Conservation (phyloP, 2,888 invertebrate genomes). For the Spisula subtruncata region DNA sequence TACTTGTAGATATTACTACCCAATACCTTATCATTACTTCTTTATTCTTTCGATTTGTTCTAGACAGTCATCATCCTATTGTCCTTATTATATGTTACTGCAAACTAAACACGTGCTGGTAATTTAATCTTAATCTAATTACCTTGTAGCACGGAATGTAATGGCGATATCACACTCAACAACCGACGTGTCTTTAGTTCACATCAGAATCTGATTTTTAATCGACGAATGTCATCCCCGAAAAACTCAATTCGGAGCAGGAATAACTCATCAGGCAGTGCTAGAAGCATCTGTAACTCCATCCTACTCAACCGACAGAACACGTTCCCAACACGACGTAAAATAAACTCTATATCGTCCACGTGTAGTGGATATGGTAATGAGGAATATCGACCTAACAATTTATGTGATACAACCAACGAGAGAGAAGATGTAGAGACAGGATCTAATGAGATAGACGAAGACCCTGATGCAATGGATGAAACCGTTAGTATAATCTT, state of each 20-base stretch:
- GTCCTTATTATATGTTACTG: too few species aligned
- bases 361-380: conserved; percentile 80
- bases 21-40: too few species aligned
- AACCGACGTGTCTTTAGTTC: conserved; percentile 89
- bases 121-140: too few species aligned
- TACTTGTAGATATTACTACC: not conserved
- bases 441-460: conserved; percentile 75
- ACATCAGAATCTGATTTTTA: conserved; percentile 92
- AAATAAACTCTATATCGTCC: conserved; percentile 82
- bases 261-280: conserved; percentile 86
- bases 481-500: conserved; percentile 77
- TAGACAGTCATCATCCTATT: too few species aligned
- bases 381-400: conserved; percentile 85
- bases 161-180: conserved; percentile 88
- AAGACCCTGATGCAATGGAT: conserved; percentile 85
- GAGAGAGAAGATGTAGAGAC: conserved; percentile 71
- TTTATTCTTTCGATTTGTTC: too few species aligned
- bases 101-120: too few species aligned
- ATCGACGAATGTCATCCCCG: conserved; percentile 84
- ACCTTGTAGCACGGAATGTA: conserved; percentile 90
- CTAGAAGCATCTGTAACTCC: conserved; percentile 82
- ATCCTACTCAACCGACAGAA: conserved; percentile 86
- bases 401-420: conserved; percentile 78
- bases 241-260: conserved; percentile 85
- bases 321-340: conserved; percentile 83